These are phyloP conservation scores for Andrena fulva DNA, from an alignment of 2,888 invertebrate genomes.

Conservation along the genomic window DNA sequence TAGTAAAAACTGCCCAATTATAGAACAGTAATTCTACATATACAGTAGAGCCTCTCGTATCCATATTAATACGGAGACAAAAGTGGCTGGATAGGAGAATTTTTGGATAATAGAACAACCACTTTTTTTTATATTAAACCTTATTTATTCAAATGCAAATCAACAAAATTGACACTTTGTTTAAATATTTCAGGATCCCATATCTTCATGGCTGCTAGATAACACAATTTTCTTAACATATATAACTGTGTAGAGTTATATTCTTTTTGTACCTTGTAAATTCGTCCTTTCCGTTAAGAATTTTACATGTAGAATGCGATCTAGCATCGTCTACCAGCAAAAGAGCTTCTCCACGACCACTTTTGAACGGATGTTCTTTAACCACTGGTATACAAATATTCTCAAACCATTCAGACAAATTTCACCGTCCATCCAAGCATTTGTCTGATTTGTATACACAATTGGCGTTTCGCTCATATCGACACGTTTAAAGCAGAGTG, in stretches of 20 bases:
- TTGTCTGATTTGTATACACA: not conserved
- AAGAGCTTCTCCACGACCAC: constrained; percentile 10
- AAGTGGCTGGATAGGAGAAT: no score
- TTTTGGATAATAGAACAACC: no score
- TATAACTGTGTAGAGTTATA: not conserved
- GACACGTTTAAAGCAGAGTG: no score
- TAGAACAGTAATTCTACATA: no score
- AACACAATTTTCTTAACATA: not conserved
- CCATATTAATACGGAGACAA: no score
- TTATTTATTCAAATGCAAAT: no score
- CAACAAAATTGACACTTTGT: no score
- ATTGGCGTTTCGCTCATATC: no score
- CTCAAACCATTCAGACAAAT: constrained; percentile 10
- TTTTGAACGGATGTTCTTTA: constrained; percentile 16
- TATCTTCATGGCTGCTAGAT: not conserved
- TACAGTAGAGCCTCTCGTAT: no score
- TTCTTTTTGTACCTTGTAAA: not conserved
- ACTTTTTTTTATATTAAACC: no score
- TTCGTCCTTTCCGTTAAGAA: constrained; percentile 2
- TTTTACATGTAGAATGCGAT: constrained; percentile 7
- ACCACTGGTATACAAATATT: constrained; percentile 8
- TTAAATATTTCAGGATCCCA: not conserved
- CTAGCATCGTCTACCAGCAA: constrained; percentile 6
- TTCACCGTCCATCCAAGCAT: constrained; percentile 4
- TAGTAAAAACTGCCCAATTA: no score